phyloP scores from a whole-genome alignment of 2,797 vertebrate genomes.

The Otolemur crassicaudatus region DNA sequence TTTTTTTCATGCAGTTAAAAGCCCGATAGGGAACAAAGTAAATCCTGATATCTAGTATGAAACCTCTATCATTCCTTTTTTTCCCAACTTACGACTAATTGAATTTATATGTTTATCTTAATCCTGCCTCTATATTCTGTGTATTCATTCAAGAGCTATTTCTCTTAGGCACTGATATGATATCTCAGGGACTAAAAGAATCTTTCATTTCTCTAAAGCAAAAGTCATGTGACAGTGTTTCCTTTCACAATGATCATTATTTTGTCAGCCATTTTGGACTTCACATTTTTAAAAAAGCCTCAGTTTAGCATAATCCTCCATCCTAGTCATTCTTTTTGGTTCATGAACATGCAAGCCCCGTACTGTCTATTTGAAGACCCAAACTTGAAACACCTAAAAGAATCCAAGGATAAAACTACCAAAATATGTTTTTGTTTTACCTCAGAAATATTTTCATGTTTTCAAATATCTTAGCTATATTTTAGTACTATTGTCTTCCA shows the following conservation, averaged over 20 bases:
- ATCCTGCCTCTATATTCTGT: neutral
- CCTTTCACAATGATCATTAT: neutral
- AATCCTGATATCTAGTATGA: neutral
- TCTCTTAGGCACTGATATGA: neutral
- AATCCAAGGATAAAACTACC: neutral
- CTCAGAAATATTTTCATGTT: neutral
- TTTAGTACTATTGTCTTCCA: neutral
- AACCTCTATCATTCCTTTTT: neutral
- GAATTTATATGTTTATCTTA: neutral
- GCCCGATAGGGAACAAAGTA: neutral
- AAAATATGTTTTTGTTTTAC: neutral
- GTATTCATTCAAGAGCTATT: neutral
- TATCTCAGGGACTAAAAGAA: too few relatives aligned
- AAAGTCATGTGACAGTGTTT: neutral
- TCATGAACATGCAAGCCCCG: neutral
- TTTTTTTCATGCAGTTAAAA: neutral
- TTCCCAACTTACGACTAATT: neutral
- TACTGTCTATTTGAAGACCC: neutral
- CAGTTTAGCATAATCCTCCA: neutral
- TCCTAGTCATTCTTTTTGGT: neutral
- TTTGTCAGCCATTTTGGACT: neutral
- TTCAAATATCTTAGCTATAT: neutral
- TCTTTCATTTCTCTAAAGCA: neutral
- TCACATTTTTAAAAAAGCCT: neutral
- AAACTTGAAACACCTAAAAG: neutral